Evolutionary conservation across 2,888 invertebrate genomes (phyloP).

Genomic region (Salpingus planirostris): DNA sequence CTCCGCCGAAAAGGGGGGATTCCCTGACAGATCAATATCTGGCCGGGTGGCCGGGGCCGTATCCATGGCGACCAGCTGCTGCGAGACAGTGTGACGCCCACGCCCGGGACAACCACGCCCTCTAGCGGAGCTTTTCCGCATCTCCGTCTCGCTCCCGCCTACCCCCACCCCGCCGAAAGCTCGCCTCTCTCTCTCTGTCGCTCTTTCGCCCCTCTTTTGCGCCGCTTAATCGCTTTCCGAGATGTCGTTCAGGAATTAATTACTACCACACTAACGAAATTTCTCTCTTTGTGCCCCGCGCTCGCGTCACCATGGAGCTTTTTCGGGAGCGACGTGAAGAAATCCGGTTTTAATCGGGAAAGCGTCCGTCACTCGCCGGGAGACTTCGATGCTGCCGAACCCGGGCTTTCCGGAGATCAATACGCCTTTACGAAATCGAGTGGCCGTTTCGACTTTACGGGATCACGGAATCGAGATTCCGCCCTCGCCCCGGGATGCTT

Average conservation of each 20-base stretch:
- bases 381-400: too few species aligned
- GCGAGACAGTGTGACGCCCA: slow-evolving; percentile 57
- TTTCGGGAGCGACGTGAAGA: too few species aligned
- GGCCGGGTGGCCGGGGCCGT: slow-evolving; percentile 40
- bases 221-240: slow-evolving; percentile 35
- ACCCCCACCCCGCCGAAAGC: slow-evolving; percentile 10
- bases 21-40: slow-evolving; percentile 41
- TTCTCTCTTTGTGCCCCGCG: too few species aligned
- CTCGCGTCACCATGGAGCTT: too few species aligned
- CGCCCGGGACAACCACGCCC: slow-evolving; percentile 40
- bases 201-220: slow-evolving; percentile 15
- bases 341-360: too few species aligned
- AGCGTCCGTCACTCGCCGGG: too few species aligned
- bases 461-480: too few species aligned
- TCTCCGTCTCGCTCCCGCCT: slow-evolving; percentile 11
- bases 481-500: too few species aligned
- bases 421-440: too few species aligned
- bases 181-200: slow-evolving; percentile 15
- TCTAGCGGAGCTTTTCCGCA: slow-evolving; percentile 14
- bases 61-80: slow-evolving; percentile 51
- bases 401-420: too few species aligned
- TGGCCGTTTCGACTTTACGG: too few species aligned
- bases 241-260: slow-evolving; percentile 40
- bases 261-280: slow-evolving; percentile 32
- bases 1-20: slow-evolving; percentile 20